Evolutionary conservation across 2,113 vertebrate species (phyloP).

Genomic region (Pyxicephalus adspersus): DNA sequence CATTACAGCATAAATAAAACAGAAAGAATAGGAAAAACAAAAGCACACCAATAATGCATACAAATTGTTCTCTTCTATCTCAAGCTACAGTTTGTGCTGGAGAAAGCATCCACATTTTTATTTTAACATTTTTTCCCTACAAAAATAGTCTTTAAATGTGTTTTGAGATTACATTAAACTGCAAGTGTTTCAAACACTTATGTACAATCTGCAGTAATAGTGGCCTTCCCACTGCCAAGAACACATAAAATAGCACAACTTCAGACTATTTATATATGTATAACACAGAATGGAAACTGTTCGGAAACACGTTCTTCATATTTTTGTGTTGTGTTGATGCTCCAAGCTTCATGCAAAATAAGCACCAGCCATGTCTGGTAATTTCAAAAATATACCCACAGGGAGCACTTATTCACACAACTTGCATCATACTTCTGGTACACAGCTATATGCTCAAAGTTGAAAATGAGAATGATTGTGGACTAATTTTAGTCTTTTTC

Average conservation of each 20-base stretch:
- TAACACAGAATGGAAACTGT: background rate
- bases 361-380: background rate
- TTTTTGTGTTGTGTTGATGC: slow-evolving; percentile 1
- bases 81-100: background rate
- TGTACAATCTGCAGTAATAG: slow-evolving; percentile 33
- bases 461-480: background rate
- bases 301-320: background rate
- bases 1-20: background rate
- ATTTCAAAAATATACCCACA: slow-evolving; percentile 2
- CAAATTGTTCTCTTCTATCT: background rate
- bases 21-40: background rate
- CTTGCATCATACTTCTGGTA: background rate
- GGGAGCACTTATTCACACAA: background rate
- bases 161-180: slow-evolving; percentile 21
- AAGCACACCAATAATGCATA: no score
- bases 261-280: background rate
- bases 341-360: background rate
- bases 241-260: slow-evolving; percentile 9
- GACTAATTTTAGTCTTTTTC: background rate
- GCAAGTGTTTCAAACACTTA: slow-evolving; percentile 28
- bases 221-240: slow-evolving; percentile 12
- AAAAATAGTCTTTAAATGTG: background rate
- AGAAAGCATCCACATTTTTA: background rate
- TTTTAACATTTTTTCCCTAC: background rate
- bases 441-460: background rate